Evolutionary conservation across 1,140 invertebrate species (phyloP).

Genomic region (Glomeris maerens): DNA sequence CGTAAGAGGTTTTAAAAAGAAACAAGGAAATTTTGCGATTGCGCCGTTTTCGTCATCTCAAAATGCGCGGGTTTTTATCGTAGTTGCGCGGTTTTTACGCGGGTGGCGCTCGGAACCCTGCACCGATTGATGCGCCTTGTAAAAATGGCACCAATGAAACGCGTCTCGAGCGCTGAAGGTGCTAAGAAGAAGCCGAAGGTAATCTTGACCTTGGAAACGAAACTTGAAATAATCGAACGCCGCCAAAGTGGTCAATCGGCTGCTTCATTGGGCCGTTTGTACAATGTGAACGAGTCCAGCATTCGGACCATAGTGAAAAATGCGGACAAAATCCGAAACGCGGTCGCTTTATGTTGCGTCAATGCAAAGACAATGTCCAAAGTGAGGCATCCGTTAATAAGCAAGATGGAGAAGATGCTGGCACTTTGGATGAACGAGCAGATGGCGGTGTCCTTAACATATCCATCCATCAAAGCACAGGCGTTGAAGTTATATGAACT

Average conservation of each 20-base stretch:
- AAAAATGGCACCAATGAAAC: too few species aligned
- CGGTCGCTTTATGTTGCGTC: neutral
- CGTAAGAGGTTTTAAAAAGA: too few species aligned
- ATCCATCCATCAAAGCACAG: neutral
- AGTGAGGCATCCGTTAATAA: neutral
- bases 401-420: neutral
- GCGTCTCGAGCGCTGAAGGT: too few species aligned
- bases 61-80: too few species aligned
- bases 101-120: too few species aligned
- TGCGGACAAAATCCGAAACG: neutral
- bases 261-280: slow-evolving; percentile 3
- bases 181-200: too few species aligned
- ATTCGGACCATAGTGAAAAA: slow-evolving; percentile 5
- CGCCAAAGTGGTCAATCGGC: neutral
- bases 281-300: slow-evolving; percentile 7
- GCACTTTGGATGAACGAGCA: neutral
- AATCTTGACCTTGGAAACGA: too few species aligned
- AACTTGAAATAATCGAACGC: slow-evolving; percentile 4
- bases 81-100: too few species aligned
- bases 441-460: neutral
- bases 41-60: too few species aligned
- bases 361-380: neutral
- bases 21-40: too few species aligned
- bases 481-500: too few species aligned
- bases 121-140: too few species aligned